Base-by-base conservation (phyloP, 2,113 vertebrate species). In the Pterocles burchelli region DNA sequence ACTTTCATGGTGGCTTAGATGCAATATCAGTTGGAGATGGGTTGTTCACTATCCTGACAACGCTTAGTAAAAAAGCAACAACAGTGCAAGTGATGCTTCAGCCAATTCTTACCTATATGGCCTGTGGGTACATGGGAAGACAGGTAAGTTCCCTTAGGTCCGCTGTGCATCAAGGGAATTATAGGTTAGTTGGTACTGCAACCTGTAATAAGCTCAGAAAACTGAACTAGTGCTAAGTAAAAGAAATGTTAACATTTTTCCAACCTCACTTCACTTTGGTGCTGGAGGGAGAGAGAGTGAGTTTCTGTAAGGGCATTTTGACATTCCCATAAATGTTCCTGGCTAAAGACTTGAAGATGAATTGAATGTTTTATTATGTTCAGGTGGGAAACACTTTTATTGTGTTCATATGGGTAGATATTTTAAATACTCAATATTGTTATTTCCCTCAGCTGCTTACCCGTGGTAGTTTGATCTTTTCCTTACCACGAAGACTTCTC, bases 31-130 rank as follows among this genome's bases (percentile, higher is more conserved):
- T 99, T 91, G 99, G 99, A 16, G 99, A 99, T 46, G 99, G 99
- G 67, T 98, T 99, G 45, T 99, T 99, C 95, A 99, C 99, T 90
- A 99, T 99, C 96, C 97, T 99, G 85, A 99, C 99, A 86, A 99
- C 99, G 0, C 99, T 99, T 62, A 99, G 99, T 97, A 99, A 99
- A 97, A 99, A 98, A 95, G 99, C 99, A 85, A 99, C 99, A 36
- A 99, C 99, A 0, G 99, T 99, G 41, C 99, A 99, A 96, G 99
- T 99, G 96, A 99, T 99, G 99, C 96, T 99, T 66, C 99, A 99
- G 97, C 99, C 99, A 78, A 99, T 99, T 97, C 98, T 99, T 96
- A 99, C 99, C 17, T 99, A 99, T 97, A 99, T 99, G 99, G 99
- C 99, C 80, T 99, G 99, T 97, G 99, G 99, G 2, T 99, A 99